A percentile compares a stretch with the other conserved stretches of the same genome.
Conservation (phyloP, 2,797 vertebrate genomes). For the Lagodon rhomboides region DNA sequence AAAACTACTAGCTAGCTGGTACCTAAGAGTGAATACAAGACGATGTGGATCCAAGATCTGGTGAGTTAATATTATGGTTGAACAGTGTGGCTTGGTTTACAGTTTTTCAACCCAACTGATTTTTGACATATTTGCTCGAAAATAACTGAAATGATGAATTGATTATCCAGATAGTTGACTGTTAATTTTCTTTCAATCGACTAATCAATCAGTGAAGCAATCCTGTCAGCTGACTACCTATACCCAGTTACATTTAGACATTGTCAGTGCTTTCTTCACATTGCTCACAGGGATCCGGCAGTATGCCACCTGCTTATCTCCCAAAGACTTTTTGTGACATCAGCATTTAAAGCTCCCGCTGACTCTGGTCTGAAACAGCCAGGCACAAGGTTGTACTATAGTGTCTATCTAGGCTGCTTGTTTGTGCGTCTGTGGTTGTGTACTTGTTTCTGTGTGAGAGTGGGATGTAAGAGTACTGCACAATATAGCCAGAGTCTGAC, state of each 20-base stretch:
- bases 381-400: not conserved
- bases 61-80: no score
- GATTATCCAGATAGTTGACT: not conserved
- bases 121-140: no score
- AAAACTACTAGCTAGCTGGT: no score
- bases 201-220: not conserved
- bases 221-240: not conserved
- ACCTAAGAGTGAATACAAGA: no score
- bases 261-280: not conserved
- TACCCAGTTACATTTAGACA: not conserved
- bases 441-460: constrained; percentile 13
- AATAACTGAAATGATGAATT: no score
- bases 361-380: constrained; percentile 8
- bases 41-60: no score
- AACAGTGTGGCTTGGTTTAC: no score
- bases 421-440: not conserved
- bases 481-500: constrained; percentile 43
- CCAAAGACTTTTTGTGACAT: not conserved
- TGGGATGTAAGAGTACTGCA: constrained; percentile 40
- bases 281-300: not conserved
- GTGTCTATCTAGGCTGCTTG: constrained; percentile 1
- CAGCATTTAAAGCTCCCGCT: constrained; percentile 13
- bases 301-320: not conserved
- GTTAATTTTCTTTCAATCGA: not conserved
- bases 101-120: no score